phyloP scores from a whole-genome alignment of 2,797 vertebrate genomes.

The Cryptoprocta ferox region DNA sequence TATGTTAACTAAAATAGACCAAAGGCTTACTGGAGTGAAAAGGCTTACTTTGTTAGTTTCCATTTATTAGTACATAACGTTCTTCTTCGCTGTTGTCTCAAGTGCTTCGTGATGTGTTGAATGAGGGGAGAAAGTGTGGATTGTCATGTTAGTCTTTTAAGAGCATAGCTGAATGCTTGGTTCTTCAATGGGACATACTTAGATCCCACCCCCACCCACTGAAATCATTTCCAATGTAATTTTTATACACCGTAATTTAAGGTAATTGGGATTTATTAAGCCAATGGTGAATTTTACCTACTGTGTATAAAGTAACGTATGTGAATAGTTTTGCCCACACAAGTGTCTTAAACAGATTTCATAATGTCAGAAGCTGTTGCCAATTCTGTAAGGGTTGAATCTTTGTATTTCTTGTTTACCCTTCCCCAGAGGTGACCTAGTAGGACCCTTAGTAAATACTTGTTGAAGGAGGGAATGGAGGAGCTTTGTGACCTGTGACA shows the following conservation, averaged over 20 bases:
- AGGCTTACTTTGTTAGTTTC: constrained; percentile 12
- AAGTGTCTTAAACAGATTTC: not conserved
- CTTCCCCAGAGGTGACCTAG: not conserved
- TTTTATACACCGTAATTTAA: not conserved
- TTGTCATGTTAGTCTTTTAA: constrained; percentile 8
- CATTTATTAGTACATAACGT: not conserved
- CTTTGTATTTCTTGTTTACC: not conserved
- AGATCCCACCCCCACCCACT: not conserved
- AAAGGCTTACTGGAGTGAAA: not conserved
- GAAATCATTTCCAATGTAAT: constrained; percentile 31
- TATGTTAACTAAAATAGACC: constrained; percentile 51
- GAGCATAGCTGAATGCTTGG: constrained; percentile 9
- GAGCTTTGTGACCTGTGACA: not conserved
- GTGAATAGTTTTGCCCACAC: not conserved
- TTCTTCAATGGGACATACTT: not conserved
- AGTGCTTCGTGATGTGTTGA: not conserved
- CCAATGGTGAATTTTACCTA: constrained; percentile 25
- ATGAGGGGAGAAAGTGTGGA: not conserved
- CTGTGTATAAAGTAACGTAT: not conserved
- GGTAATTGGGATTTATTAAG: constrained; percentile 19
- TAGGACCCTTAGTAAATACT: not conserved
- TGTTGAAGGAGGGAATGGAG: constrained; percentile 8
- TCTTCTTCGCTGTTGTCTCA: not conserved
- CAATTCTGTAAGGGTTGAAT: not conserved
- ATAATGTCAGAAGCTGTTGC: not conserved